These are phyloP conservation scores for Myotis brandtii DNA, from an alignment of 2,113 vertebrate genomes.

Conservation along the genomic window DNA sequence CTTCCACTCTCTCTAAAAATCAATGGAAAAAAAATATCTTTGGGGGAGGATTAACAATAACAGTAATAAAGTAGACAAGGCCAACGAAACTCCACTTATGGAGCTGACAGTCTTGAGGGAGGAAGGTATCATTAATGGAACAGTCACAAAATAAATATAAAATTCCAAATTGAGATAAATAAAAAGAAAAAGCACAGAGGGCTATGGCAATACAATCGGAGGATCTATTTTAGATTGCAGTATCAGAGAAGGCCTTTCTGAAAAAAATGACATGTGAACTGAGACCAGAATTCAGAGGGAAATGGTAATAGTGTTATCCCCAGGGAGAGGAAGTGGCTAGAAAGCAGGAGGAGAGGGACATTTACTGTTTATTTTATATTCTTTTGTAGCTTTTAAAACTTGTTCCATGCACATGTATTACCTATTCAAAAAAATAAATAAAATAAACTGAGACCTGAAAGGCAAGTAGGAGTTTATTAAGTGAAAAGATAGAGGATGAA, in stretches of 20 bases:
- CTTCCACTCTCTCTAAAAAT: too few relatives aligned
- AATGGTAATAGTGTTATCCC: neutral
- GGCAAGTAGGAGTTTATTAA: neutral
- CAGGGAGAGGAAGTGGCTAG: neutral
- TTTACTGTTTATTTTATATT: neutral
- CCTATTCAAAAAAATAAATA: slow-evolving; percentile 29
- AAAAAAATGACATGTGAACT: neutral
- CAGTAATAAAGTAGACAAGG: neutral
- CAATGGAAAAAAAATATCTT: too few relatives aligned
- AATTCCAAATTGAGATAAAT: neutral
- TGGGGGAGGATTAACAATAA: too few relatives aligned
- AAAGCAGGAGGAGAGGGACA: neutral
- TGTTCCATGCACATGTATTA: neutral
- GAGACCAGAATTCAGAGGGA: slow-evolving; percentile 1
- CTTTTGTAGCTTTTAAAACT: neutral
- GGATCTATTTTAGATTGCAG: neutral
- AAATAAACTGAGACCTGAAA: neutral
- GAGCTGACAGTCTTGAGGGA: neutral
- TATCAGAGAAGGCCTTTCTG: neutral
- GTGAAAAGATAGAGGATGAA: neutral
- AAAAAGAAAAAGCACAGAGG: neutral
- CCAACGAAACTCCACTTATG: neutral
- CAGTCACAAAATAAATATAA: slow-evolving; percentile 36
- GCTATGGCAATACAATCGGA: neutral
- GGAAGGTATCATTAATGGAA: neutral